Base-by-base conservation (phyloP, 2,888 invertebrate species). In the Drosophila kanekoi region DNA sequence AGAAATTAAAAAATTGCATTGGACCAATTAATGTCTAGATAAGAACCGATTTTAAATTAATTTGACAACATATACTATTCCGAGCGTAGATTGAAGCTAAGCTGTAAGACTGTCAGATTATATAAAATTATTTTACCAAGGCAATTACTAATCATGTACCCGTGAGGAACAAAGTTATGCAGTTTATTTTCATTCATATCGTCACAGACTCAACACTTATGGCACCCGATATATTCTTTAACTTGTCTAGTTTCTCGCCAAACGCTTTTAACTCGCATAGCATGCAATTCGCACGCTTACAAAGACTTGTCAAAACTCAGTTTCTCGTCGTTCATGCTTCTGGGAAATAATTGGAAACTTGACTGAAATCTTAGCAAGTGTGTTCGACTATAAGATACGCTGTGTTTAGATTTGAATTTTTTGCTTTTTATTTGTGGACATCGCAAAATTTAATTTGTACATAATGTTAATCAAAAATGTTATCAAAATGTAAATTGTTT, bases 221-320 rank as follows among this genome's bases (percentile, higher is more conserved):
- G 44, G 47, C 23, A 48, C 10, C 16, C 28, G 16, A 37, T 20
- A 18, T 45, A 45, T n/a, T 52, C 61, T 54, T 48, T 16, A 45
- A 51, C 18, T 18, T 51, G 57, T 18, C 51, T 40, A 43, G 57
- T 67, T 67, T 28, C 68, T 32, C 37, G 52, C 58, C 66, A 73
- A 81, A 69, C 66, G 73, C 68, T 80, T 82, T 85, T 82, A 85
- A 85, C 77, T 84, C 59, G 79, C 85, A 81, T 85, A 81, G 85
- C 81, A 84, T 79, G 81, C 81, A 81, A 81, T 81, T 81, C 84
- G 74, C 85, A 81, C 85, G 81, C 79, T 81, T 68, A 68, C 60
- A 84, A 81, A 84, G 79, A 77, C 85, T 84, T 84, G 85, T 81
- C 85, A 81, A 81, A 81, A 81, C 74, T 79, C 74, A 72, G 77